These are phyloP conservation scores for Patella ulyssiponensis DNA, from an alignment of 2,888 invertebrate species.

Conservation along the genomic window DNA sequence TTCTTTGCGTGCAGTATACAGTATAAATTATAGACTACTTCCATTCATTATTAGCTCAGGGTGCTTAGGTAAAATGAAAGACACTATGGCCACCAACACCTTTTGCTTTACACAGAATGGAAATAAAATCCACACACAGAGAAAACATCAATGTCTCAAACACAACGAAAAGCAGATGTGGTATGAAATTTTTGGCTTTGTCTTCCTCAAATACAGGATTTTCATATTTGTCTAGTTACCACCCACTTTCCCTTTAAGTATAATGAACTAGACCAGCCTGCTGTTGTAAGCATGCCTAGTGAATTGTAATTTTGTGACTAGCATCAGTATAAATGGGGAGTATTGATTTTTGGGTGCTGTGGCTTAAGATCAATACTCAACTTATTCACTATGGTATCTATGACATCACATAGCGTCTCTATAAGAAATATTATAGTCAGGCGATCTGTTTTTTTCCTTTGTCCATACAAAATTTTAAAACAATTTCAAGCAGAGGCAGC, in stretches of 20 bases:
- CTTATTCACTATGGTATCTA: slow-evolving; percentile 9
- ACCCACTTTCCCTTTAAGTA: neutral
- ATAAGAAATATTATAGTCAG: too few species aligned
- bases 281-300: slow-evolving; percentile 9
- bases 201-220: neutral
- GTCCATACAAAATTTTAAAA: too few species aligned
- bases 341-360: slow-evolving; percentile 9
- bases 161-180: neutral
- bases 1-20: neutral
- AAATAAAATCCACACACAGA: too few species aligned
- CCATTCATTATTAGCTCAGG: slow-evolving; percentile 3
- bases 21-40: slow-evolving; percentile 2
- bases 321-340: slow-evolving; percentile 5
- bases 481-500: too few species aligned
- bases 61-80: neutral
- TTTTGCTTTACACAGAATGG: too few species aligned
- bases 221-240: neutral
- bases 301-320: slow-evolving; percentile 5
- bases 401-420: neutral
- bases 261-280: slow-evolving; percentile 2
- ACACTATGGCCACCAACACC: too few species aligned
- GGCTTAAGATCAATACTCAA: slow-evolving; percentile 1
- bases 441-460: too few species aligned
- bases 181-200: neutral
- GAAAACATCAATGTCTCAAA: too few species aligned